These are phyloP conservation scores for Neodiprion pinetum DNA, from an alignment of 1,140 invertebrate species.

Conservation along the genomic window DNA sequence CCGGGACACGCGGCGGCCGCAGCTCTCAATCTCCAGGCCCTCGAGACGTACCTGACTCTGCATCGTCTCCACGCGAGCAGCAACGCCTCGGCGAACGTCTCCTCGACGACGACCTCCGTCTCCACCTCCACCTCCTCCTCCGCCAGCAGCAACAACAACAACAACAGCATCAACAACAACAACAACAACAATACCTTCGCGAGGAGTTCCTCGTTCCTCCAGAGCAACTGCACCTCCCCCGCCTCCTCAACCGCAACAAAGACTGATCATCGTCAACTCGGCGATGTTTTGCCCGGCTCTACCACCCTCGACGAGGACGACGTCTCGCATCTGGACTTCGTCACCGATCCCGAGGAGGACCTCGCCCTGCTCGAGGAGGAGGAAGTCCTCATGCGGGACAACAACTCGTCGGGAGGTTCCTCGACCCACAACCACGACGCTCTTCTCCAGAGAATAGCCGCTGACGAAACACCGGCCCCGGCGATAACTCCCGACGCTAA, in stretches of 20 bases:
- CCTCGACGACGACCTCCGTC: conserved; percentile 47
- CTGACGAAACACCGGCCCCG: conserved; percentile 25
- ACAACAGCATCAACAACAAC: neutral
- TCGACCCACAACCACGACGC: conserved; percentile 51
- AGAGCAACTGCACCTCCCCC: conserved; percentile 12
- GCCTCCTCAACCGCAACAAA: conserved; percentile 21
- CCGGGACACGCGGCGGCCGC: conserved; percentile 80
- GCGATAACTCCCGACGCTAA: conserved; percentile 25
- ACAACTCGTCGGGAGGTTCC: conserved; percentile 37
- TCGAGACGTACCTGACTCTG: conserved; percentile 82
- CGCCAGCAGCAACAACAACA: neutral
- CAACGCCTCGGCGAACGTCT: conserved; percentile 48
- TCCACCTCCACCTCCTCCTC: conserved; percentile 52
- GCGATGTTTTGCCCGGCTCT: conserved; percentile 30
- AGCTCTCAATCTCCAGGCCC: conserved; percentile 80
- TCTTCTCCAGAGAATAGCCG: conserved; percentile 49
- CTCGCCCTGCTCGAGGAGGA: conserved; percentile 56
- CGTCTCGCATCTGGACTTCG: conserved; percentile 48
- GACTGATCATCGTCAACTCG: conserved; percentile 26
- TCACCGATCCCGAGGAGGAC: conserved; percentile 63
- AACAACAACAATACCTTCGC: neutral
- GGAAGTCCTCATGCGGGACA: conserved; percentile 42
- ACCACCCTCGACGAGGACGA: conserved; percentile 50
- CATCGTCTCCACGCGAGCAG: conserved; percentile 69
- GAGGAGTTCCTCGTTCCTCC: neutral